Base-by-base conservation (phyloP, 1,140 invertebrate species). In the Mya arenaria region DNA sequence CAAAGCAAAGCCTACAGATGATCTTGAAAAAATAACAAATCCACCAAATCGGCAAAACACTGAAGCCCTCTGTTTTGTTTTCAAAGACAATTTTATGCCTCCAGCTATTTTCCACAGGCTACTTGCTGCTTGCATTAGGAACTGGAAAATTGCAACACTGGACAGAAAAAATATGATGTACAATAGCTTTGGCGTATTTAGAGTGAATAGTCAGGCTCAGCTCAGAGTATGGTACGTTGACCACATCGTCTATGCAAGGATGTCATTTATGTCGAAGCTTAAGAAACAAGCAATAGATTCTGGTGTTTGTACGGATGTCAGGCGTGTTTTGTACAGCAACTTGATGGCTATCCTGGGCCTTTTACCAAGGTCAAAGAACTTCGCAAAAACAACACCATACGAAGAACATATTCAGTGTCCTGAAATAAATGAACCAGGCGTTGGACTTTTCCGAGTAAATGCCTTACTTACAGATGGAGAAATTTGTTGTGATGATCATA, bases 101-200 rank as follows among this genome's bases (percentile, higher is more conserved):
- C 73, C 73, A 48, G 62, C 73, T 32, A 23, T 75, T 25, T 75
- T 75, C 28, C 73, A 75, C 32, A 41, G 73, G n/a, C 37, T 75
- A 6, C 17, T 75, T 0, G 73, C 73, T 3, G 34, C 48, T 1
- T 75, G 73, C 30, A 75, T 75, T 34, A 41, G 56, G 1, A 44
- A 44, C 15, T 75, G 39, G 58, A n/a, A n/a, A n/a, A n/a, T n/a
- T n/a, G n/a, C n/a, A n/a, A n/a, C n/a, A n/a, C n/a, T n/a, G n/a
- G n/a, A n/a, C 19, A 41, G 30, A 48, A 6, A 65, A 30, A 1
- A 48, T 10, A 6, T 63, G 34, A 23, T 75, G 37, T 75, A 28
- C 41, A 75, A 75, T 75, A 60, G 60, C 4, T 32, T 75, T 63
- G 73, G 37, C 25, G 73, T 32, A 4, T 75, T 75, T 52, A 17